Percentiles rank a stretch among this genome's conserved stretches.
These are phyloP conservation scores for Aplodontia rufa DNA, from an alignment of 2,113 vertebrate genomes.

Conservation along the genomic window DNA sequence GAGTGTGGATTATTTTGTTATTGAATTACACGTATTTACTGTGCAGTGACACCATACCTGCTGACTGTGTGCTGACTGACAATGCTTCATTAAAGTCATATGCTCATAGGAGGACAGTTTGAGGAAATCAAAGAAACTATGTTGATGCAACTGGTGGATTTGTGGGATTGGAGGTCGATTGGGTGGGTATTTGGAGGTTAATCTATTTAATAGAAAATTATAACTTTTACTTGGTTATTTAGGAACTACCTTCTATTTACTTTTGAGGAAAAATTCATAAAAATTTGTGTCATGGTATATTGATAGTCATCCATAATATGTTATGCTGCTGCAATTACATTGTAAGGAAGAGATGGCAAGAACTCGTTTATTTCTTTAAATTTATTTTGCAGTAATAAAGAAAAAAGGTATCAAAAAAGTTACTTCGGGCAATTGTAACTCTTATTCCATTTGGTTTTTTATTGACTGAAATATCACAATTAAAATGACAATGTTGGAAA, in stretches of 20 bases:
- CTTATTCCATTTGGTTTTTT: neutral
- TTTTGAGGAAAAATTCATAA: conserved; percentile 25
- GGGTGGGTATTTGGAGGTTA: neutral
- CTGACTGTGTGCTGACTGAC: neutral
- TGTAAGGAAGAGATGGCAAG: neutral
- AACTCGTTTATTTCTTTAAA: conserved; percentile 22
- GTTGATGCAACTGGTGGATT: neutral
- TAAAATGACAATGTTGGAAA: neutral
- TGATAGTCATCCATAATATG: neutral
- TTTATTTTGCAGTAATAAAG: neutral
- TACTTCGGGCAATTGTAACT: neutral
- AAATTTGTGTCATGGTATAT: neutral
- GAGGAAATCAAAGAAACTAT: neutral
- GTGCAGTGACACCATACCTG: neutral
- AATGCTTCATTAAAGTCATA: neutral
- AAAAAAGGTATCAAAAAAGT: conserved; percentile 1
- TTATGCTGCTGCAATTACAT: neutral
- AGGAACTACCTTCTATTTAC: neutral
- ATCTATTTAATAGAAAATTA: neutral
- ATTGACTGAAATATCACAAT: neutral
- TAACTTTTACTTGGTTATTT: neutral
- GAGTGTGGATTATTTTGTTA: conserved; percentile 4
- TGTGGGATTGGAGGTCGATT: neutral
- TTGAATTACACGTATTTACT: neutral
- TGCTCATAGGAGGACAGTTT: neutral